Conservation (phyloP, 2,888 invertebrate genomes). For the Cheilosia variabilis region DNA sequence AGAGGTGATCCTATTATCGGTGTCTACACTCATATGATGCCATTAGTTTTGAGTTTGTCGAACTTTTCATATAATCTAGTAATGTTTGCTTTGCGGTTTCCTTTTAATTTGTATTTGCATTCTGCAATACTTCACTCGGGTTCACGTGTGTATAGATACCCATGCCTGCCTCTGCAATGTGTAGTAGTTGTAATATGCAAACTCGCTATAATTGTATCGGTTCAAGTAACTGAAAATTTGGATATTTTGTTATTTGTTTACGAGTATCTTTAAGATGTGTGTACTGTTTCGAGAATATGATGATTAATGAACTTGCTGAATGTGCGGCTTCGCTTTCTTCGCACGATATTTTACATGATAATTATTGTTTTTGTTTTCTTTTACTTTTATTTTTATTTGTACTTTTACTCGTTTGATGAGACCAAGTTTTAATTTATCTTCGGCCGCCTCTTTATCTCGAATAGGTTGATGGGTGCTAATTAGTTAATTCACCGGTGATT, state of each 20-base stretch:
- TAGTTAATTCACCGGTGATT: slow-evolving; percentile 3
- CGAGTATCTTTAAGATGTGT: slow-evolving; percentile 21
- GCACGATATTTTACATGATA: slow-evolving; percentile 17
- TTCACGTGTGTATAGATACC: background rate
- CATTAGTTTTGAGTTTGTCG: slow-evolving; percentile 67
- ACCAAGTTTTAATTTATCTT: background rate
- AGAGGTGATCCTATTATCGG: slow-evolving; percentile 42
- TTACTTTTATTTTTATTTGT: slow-evolving; percentile 54
- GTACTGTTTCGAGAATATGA: slow-evolving; percentile 2
- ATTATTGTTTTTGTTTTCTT: slow-evolving; percentile 5
- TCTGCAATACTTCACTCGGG: slow-evolving; percentile 15
- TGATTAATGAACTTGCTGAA: slow-evolving; percentile 57
- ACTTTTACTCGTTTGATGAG: slow-evolving; percentile 4
- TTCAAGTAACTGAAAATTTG: slow-evolving; percentile 17
- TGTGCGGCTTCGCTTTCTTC: slow-evolving; percentile 61
- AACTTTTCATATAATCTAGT: slow-evolving; percentile 37
- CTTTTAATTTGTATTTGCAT: slow-evolving; percentile 47
- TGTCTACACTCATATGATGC: slow-evolving; percentile 36
- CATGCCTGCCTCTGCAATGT: background rate
- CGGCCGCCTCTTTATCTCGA: background rate
- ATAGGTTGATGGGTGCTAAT: slow-evolving; percentile 7
- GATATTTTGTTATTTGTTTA: slow-evolving; percentile 4
- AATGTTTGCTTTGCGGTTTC: slow-evolving; percentile 62
- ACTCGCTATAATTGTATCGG: slow-evolving; percentile 40
- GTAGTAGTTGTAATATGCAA: slow-evolving; percentile 41